Base-by-base conservation (phyloP, 2,888 invertebrate species). In the Crossocerus cetratus region DNA sequence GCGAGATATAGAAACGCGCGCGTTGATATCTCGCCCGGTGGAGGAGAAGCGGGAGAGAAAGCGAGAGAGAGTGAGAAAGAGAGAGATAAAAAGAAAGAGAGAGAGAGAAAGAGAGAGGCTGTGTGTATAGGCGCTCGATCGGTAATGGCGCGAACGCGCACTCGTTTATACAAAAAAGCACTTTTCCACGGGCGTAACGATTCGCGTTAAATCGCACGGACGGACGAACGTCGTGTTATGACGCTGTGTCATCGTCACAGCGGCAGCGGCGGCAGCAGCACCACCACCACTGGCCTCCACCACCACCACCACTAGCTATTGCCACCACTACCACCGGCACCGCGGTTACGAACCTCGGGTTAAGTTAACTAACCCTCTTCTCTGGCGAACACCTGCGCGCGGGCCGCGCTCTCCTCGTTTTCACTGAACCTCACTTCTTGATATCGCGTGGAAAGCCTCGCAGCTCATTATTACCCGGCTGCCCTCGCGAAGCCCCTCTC, bases 201-300 rank as follows among this genome's bases (percentile, higher is more conserved):
- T 71, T 81, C 81, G 75, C 79, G 76, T 81, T 82, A 83, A 83
- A 83, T 83, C 80, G 82, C 83, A 83, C 83, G 77, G 81, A 81
- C 81, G 81, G 73, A 83, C 78, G 80, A 79, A 76, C 78, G 81
- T 84, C 77, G 80, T 85, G 83, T 86, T 86, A 83, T 86, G 86
- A 86, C 86, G 84, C 84, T 81, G 83, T 85, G 86, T 86, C 86
- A 86, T 86, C 82, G 83, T 85, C 83, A 83, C 84, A 83, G 77
- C 81, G 80, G 80, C 81, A 85, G 81, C 76, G 81, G 77, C 82
- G 80, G 75, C 76, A 83, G 74, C 83, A 84, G 74, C 78, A 77
- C 72, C 76, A 74, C 61, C 65, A 62, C 68, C 65, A 67, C 80
- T 69, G 56, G 64, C 71, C 72, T 61, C 80, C 58, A 71, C 80